Evolutionary conservation across 2,888 invertebrate species (phyloP), one percentile per base, ranked within the genome.

Genomic region (Polydrusus cervinus): DNA sequence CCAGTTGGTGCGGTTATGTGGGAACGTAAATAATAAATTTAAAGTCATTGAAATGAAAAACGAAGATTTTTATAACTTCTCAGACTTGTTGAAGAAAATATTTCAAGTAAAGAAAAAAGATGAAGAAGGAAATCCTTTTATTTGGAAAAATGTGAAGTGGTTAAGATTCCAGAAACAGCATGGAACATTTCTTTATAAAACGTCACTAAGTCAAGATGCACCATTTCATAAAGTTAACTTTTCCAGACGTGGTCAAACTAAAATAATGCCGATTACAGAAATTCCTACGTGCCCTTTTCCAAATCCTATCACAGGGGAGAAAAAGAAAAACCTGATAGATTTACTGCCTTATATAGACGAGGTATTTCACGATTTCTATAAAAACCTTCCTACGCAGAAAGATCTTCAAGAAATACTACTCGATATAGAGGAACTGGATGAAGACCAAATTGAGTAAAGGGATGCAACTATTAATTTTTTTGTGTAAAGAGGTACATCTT

Each of bases 1-100:
- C 13, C 55, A 78, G 10, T 57, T 78, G n/a, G 74, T 77, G 8
- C 53, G 65, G 38, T 43, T 71, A 16, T 65, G 65, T 30, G 47
- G 65, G n/a, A 43, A 30, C 10, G 8, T 6, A 45, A 55, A 55
- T n/a, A 43, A 43, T 43, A 18, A 34, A 1, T 67, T 67, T 20
- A 30, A 57, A 30, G 55, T 57, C 8, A 5, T 13, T 18, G 68
- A 68, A 55, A 68, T 55, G 45, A 45, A 64, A 5, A 11, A 55
- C 11, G 40, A 51, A 6, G n/a, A 51, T 34, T 57, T 68, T 34
- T 68, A 20, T 68, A 14, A 53, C 13, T 68, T 68, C 55, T 16
- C 67, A 13, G 20, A 8, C n/a, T 16, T 67, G 16, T 14, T 65
- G 3, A 65, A 49, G n/a, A 62, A 47, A 43, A 3, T 47, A 20